Conservation (phyloP, 2,113 vertebrate genomes). For the Ivindomyrus marchei region DNA sequence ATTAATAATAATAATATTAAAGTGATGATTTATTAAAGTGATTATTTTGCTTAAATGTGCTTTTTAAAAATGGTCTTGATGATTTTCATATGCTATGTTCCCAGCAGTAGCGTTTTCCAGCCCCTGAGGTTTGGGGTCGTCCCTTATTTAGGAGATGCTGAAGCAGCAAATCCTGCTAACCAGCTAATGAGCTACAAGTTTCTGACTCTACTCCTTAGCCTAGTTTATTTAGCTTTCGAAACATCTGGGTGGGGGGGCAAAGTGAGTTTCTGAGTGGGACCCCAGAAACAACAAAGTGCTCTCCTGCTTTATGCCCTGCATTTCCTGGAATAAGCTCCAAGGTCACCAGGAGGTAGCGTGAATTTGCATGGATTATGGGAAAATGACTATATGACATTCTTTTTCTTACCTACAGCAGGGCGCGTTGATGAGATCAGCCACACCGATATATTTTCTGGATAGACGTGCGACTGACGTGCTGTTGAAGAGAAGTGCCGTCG, state of each 20-base stretch:
- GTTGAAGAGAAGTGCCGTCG: slow-evolving; percentile 47
- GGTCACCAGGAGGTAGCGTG: not conserved
- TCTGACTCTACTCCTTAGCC: not conserved
- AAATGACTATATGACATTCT: not conserved
- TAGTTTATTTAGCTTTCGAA: not conserved
- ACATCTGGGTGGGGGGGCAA: not conserved
- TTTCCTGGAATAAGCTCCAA: not conserved
- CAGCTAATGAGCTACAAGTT: not conserved
- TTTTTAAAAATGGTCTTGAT: no score
- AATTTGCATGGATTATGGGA: not conserved
- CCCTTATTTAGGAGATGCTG: no score
- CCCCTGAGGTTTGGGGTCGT: no score
- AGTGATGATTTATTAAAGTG: not conserved
- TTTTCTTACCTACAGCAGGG: slow-evolving; percentile 60
- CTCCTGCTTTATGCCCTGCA: not conserved
- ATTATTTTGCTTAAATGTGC: not conserved
- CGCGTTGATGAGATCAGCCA: slow-evolving; percentile 58
- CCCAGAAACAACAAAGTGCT: not conserved
- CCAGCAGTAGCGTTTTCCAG: no score
- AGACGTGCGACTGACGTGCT: slow-evolving; percentile 28
- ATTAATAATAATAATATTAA: no score
- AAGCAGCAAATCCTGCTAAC: no score
- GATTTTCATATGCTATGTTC: not conserved
- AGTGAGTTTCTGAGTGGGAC: not conserved
- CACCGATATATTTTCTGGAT: slow-evolving; percentile 49